A percentile compares a stretch with the other conserved stretches of the same genome.
Conservation (phyloP, 2,888 invertebrate genomes). For the Stenodera caucasica region DNA sequence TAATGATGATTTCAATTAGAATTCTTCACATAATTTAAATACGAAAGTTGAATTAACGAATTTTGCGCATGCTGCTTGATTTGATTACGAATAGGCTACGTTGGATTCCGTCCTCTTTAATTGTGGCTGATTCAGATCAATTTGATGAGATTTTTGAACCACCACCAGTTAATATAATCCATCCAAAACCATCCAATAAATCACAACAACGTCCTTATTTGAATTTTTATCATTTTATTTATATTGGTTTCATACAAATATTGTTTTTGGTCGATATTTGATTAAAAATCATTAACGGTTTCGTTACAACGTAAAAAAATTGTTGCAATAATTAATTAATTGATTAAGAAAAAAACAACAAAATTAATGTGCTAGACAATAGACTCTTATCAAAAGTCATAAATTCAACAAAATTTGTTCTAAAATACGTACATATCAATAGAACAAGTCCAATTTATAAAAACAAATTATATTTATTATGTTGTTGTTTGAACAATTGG, state of each 20-base stretch:
- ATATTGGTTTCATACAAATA: slow-evolving; percentile 29
- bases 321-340: slow-evolving; percentile 17
- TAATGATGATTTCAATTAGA: too few species aligned
- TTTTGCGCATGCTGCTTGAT: slow-evolving; percentile 14
- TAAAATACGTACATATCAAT: slow-evolving; percentile 16
- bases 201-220: slow-evolving; percentile 42
- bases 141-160: slow-evolving; percentile 70
- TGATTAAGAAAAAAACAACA: slow-evolving; percentile 1
- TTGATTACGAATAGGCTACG: slow-evolving; percentile 52
- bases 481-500: slow-evolving; percentile 10
- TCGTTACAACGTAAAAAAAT: slow-evolving; percentile 17
- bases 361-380: slow-evolving; percentile 39
- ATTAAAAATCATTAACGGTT: slow-evolving; percentile 18
- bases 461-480: slow-evolving; percentile 26
- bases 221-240: slow-evolving; percentile 34
- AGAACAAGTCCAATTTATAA: slow-evolving; percentile 12
- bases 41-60: neutral
- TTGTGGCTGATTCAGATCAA: slow-evolving; percentile 64
- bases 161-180: slow-evolving; percentile 70
- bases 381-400: slow-evolving; percentile 22
- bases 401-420: slow-evolving; percentile 22
- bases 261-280: slow-evolving; percentile 28
- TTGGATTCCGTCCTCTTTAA: slow-evolving; percentile 68
- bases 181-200: slow-evolving; percentile 62
- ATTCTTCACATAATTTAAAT: neutral